Conservation (phyloP, 2,888 invertebrate species). For the Cartodere bifasciata region DNA sequence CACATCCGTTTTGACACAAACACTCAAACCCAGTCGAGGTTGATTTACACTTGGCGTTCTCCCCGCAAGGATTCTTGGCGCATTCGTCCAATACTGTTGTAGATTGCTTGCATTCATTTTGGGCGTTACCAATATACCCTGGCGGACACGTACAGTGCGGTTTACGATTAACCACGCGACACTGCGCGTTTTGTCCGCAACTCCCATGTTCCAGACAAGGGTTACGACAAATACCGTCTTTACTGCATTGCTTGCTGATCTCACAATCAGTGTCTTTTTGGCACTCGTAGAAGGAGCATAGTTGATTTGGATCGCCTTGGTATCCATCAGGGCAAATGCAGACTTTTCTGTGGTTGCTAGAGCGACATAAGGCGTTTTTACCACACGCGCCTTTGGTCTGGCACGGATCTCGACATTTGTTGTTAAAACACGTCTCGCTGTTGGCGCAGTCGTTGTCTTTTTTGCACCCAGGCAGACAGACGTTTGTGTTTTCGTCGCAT, state of each 20-base stretch:
- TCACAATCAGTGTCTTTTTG: slow-evolving; percentile 64
- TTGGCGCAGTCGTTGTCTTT: slow-evolving; percentile 67
- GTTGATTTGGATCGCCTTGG: slow-evolving; percentile 65
- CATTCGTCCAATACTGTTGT: slow-evolving; percentile 64
- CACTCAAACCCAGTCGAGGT: slow-evolving; percentile 65
- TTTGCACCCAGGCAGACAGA: slow-evolving; percentile 67
- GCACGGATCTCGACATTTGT: slow-evolving; percentile 61
- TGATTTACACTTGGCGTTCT: slow-evolving; percentile 71
- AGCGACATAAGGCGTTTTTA: slow-evolving; percentile 64
- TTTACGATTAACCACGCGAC: slow-evolving; percentile 60
- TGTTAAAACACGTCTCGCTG: slow-evolving; percentile 58
- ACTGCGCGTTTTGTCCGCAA: slow-evolving; percentile 77
- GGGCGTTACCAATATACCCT: slow-evolving; percentile 59
- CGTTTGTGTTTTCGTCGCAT: slow-evolving; percentile 51
- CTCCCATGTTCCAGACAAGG: slow-evolving; percentile 64
- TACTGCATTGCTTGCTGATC: slow-evolving; percentile 59
- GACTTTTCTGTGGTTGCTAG: slow-evolving; percentile 68
- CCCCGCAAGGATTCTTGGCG: slow-evolving; percentile 70
- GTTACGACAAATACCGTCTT: slow-evolving; percentile 62
- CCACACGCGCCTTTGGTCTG: slow-evolving; percentile 59
- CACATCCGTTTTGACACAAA: slow-evolving; percentile 64
- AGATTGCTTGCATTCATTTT: slow-evolving; percentile 53
- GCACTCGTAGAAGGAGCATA: slow-evolving; percentile 69
- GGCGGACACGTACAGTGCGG: slow-evolving; percentile 69
- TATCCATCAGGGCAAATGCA: slow-evolving; percentile 81